phyloP scores from a whole-genome alignment of 2,797 vertebrate species.

The Xiphophorus birchmanni region DNA sequence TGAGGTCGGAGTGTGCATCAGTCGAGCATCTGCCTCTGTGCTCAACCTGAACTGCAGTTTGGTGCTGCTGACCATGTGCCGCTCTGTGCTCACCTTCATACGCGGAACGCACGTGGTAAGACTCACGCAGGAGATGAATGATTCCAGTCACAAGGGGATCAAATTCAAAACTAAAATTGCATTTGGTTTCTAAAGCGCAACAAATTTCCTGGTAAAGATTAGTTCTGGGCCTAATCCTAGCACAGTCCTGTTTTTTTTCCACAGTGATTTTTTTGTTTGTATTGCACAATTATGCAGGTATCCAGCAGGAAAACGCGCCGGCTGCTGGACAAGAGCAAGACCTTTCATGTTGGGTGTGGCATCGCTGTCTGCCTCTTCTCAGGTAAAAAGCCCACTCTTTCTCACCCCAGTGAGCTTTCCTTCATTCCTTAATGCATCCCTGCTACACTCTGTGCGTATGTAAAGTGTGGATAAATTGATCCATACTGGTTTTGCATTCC shows the following conservation, averaged over 20 bases:
- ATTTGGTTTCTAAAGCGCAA: not conserved
- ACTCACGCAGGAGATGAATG: not conserved
- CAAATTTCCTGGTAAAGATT: not conserved
- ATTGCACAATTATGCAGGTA: conserved; percentile 77
- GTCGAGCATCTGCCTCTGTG: conserved; percentile 93
- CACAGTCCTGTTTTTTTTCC: not conserved
- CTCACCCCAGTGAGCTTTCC: conserved; percentile 16
- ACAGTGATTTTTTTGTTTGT: conserved; percentile 14
- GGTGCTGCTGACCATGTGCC: conserved; percentile 92
- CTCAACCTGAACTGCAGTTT: conserved; percentile 97
- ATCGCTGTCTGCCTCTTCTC: conserved; percentile 92
- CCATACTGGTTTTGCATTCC: conserved; percentile 62
- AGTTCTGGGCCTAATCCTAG: not conserved
- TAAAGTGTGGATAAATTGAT: conserved; percentile 52
- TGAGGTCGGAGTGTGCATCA: conserved; percentile 95
- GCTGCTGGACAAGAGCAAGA: conserved; percentile 93
- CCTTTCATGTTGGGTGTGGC: conserved; percentile 93
- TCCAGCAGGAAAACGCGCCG: conserved; percentile 89
- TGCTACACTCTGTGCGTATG: conserved; percentile 17
- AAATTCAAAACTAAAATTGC: not conserved
- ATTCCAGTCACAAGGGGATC: not conserved
- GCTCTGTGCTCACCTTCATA: conserved; percentile 87
- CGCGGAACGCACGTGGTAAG: conserved; percentile 88
- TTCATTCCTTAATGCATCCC: conserved; percentile 20
- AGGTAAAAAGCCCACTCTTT: conserved; percentile 76